Evolutionary conservation across 2,797 vertebrate genomes (phyloP), one percentile per base, ranked within the genome.

Genomic region (Oceanodroma leucorhoa): DNA sequence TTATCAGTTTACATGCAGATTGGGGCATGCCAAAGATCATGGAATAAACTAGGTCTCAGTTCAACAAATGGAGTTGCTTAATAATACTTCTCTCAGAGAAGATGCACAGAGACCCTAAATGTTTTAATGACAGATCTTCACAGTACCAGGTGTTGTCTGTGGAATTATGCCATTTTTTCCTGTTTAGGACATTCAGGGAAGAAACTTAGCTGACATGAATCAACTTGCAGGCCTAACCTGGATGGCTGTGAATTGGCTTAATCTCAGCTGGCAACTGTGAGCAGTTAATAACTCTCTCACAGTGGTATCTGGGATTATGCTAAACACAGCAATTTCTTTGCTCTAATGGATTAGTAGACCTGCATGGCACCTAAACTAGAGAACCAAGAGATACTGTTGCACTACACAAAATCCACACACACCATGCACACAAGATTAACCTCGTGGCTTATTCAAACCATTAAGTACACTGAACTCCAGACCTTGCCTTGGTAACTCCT

Each of bases 241-340:
- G 92, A 98, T 97, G 97, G 99, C 99, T 99, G 98, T 98, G 98
- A 98, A 97, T 98, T 99, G 99, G 99, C 98, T 98, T 99, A 99
- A 99, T 99, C 99, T 99, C 99, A 99, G 99, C 99, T 99, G 99
- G 99, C 99, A 99, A 99, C 99, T 99, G 99, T 99, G 99, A 99
- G 99, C 98, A 97, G 97, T 98, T 98, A 97, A 94, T 98, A 97
- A 98, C 97, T 98, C 98, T 98, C 99, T 99, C 99, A 99, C 99
- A 99, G 99, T 98, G 98, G 99, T 98, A 98, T 98, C 99, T 99
- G 99, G 98, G 99, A 98, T 99, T 99, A 98, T 99, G 98, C 98
- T 99, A 99, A 99, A 99, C 98, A 97, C 98, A 98, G 99, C 98
- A 98, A 97, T 98, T 98, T 97, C 97, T 95, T 98, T 95, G 87